phyloP scores from a whole-genome alignment of 2,888 invertebrate genomes.

The Caenorhabditis sp. region DNA sequence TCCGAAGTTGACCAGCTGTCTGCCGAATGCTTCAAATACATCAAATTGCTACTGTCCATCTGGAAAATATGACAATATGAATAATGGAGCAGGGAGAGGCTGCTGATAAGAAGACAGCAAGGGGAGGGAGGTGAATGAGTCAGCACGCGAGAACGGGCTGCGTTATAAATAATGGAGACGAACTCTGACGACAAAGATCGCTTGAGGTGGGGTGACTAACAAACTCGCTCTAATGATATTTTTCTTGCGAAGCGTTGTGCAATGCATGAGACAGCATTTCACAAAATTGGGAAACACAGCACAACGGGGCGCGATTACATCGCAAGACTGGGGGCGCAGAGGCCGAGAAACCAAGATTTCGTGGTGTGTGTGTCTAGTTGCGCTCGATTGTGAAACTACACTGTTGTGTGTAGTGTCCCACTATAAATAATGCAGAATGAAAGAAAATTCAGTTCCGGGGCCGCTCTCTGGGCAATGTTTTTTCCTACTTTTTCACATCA shows the following conservation, averaged over 20 bases:
- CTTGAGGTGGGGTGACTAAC: constrained; percentile 26
- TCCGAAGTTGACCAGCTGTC: constrained; percentile 78
- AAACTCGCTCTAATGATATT: constrained; percentile 3
- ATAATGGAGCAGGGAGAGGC: too few species aligned
- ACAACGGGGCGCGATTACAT: constrained; percentile 32
- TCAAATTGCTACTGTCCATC: constrained; percentile 36
- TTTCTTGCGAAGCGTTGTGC: constrained; percentile 15
- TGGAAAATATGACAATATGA: too few species aligned
- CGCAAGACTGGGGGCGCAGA: not conserved
- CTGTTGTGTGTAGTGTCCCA: not conserved
- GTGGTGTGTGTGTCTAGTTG: constrained; percentile 14
- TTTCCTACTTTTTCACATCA: not conserved
- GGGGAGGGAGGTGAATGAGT: constrained; percentile 15
- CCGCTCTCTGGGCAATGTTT: not conserved
- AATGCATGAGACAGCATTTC: not conserved
- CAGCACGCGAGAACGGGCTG: constrained; percentile 8
- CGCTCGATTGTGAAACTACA: constrained; percentile 34
- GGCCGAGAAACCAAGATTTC: not conserved
- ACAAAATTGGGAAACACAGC: constrained; percentile 6
- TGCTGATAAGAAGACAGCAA: constrained; percentile 31
- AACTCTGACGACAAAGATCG: constrained; percentile 47
- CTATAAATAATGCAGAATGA: not conserved
- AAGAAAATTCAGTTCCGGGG: not conserved
- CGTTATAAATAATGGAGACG: constrained; percentile 39
- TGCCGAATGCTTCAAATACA: constrained; percentile 50